Evolutionary conservation across 2,113 vertebrate genomes (phyloP).

Genomic region (Noturus placidus): DNA sequence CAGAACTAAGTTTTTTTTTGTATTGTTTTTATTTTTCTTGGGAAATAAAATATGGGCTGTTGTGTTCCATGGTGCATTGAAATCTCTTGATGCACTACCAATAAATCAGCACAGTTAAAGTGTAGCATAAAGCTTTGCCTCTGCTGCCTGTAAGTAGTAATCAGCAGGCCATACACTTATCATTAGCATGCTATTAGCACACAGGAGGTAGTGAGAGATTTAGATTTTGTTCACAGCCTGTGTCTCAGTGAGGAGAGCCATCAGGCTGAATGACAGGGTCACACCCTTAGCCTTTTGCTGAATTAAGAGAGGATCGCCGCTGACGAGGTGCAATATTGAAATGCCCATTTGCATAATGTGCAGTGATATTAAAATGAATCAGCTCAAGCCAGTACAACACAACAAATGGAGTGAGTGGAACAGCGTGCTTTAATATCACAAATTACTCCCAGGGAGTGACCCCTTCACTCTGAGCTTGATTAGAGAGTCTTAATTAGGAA

Average conservation of each 20-base stretch:
- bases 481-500: slow-evolving; percentile 98
- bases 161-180: slow-evolving; percentile 42
- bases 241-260: slow-evolving; percentile 47
- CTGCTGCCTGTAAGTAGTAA: background rate
- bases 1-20: background rate
- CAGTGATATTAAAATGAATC: slow-evolving; percentile 99
- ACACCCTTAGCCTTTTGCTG: slow-evolving; percentile 90
- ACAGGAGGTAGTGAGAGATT: slow-evolving; percentile 13
- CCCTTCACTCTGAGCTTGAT: slow-evolving; percentile 91
- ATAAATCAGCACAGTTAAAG: background rate
- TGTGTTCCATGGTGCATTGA: background rate
- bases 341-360: slow-evolving; percentile 96
- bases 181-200: slow-evolving; percentile 24
- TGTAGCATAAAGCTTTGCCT: background rate
- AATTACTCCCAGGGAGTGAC: slow-evolving; percentile 97
- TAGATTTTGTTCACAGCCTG: slow-evolving; percentile 24
- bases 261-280: slow-evolving; percentile 92
- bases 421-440: slow-evolving; percentile 97
- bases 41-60: background rate
- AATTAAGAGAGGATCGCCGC: slow-evolving; percentile 95
- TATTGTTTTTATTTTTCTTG: background rate
- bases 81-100: background rate
- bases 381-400: slow-evolving; percentile 89
- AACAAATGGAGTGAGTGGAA: slow-evolving; percentile 80
- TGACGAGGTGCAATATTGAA: slow-evolving; percentile 95